A percentile compares a stretch with the other conserved stretches of the same genome.
These are phyloP conservation scores for Platycheirus rosarum DNA, from an alignment of 2,888 invertebrate species.

Conservation along the genomic window DNA sequence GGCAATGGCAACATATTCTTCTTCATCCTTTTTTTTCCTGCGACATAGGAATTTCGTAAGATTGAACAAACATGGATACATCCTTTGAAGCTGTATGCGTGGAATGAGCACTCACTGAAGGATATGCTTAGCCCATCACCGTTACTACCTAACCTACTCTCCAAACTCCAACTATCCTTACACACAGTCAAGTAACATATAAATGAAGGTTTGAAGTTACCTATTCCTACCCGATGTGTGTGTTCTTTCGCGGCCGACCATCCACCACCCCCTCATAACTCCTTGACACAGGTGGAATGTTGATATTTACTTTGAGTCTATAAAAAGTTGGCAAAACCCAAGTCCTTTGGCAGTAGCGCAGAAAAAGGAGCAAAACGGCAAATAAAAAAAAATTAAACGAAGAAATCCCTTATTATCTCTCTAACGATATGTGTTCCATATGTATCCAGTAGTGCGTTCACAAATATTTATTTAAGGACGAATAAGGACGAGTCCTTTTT, in stretches of 20 bases:
- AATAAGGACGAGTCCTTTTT: constrained; percentile 62
- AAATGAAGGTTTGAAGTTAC: constrained; percentile 46
- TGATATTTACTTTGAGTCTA: constrained; percentile 74
- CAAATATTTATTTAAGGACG: constrained; percentile 74
- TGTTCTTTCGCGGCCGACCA: constrained; percentile 52
- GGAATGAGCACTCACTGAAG: constrained; percentile 46
- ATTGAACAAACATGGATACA: constrained; percentile 72
- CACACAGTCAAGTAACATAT: constrained; percentile 51
- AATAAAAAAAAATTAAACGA: constrained; percentile 62
- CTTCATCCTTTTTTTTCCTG: constrained; percentile 45
- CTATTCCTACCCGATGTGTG: constrained; percentile 49
- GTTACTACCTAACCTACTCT: constrained; percentile 22
- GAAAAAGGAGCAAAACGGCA: constrained; percentile 37
- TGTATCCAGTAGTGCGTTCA: constrained; percentile 72
- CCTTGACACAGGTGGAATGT: constrained; percentile 74
- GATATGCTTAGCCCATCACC: constrained; percentile 39
- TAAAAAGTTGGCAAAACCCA: constrained; percentile 71
- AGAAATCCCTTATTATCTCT: constrained; percentile 74
- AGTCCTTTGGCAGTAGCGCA: constrained; percentile 42
- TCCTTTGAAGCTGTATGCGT: constrained; percentile 57
- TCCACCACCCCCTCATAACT: constrained; percentile 62
- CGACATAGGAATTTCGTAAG: constrained; percentile 64
- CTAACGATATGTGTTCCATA: constrained; percentile 74
- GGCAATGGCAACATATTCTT: constrained; percentile 69
- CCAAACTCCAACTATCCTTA: constrained; percentile 64